Evolutionary conservation across 92 coral and sea anemone species (phyloP).

Genomic region (Actinostola sp.): DNA sequence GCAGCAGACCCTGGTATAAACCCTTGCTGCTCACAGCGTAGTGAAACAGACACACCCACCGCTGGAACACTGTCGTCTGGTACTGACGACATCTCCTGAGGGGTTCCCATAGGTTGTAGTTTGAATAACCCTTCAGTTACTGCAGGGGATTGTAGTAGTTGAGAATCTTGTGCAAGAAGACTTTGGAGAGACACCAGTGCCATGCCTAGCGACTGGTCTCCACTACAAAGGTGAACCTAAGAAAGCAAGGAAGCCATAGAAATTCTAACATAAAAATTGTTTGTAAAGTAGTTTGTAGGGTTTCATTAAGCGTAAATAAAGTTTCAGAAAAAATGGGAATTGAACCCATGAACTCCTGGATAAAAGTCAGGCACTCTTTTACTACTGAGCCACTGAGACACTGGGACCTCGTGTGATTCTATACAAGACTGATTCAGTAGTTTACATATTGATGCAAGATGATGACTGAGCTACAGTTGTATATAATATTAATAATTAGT

Average conservation of each 20-base stretch:
- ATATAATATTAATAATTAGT: too few relatives aligned
- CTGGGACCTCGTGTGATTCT: too few relatives aligned
- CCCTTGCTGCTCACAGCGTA: slow-evolving; percentile 64
- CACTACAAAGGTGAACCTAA: slow-evolving; percentile 90
- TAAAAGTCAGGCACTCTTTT: too few relatives aligned
- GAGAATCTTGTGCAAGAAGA: slow-evolving; percentile 68
- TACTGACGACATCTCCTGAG: slow-evolving; percentile 25
- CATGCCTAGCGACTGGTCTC: slow-evolving; percentile 85
- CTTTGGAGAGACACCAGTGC: slow-evolving; percentile 80
- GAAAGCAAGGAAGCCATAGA: not conserved
- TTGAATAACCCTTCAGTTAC: slow-evolving; percentile 86
- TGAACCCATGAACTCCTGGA: too few relatives aligned
- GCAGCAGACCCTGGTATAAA: slow-evolving; percentile 21
- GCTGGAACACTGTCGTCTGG: slow-evolving; percentile 69
- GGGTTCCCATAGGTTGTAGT: slow-evolving; percentile 60
- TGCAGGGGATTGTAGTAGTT: slow-evolving; percentile 53
- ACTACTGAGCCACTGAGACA: too few relatives aligned
- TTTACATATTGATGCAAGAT: too few relatives aligned
- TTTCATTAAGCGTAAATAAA: too few relatives aligned
- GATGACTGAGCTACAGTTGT: too few relatives aligned
- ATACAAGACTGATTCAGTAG: too few relatives aligned
- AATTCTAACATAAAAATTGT: too few relatives aligned
- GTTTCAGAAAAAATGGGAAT: too few relatives aligned
- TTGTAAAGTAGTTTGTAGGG: too few relatives aligned
- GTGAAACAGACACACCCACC: slow-evolving; percentile 89